Conservation (phyloP, 2,113 vertebrate genomes). For the Chlorocebus sabaeus region DNA sequence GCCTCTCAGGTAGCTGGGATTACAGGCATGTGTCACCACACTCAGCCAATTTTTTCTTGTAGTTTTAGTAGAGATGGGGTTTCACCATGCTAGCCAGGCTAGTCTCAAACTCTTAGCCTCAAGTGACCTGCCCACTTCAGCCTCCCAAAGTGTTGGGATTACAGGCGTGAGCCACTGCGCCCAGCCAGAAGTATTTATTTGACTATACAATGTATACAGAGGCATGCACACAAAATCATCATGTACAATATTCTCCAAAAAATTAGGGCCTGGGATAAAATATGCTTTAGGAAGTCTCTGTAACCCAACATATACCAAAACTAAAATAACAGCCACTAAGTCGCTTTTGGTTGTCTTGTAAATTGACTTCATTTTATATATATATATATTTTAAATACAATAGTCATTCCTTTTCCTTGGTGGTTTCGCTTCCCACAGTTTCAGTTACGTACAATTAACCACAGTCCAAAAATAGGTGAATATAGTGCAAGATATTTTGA, state of each 20-base stretch:
- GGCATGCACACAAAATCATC: constrained; percentile 11
- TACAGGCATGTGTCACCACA: too few relatives aligned
- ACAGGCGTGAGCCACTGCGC: too few relatives aligned
- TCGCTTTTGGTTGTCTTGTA: neutral
- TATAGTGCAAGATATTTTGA: neutral
- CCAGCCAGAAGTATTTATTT: constrained; percentile 44
- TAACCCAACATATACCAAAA: neutral
- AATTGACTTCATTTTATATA: neutral
- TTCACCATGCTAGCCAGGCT: too few relatives aligned
- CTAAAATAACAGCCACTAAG: constrained; percentile 8
- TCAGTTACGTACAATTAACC: neutral
- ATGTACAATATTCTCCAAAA: neutral
- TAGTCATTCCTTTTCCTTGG: neutral
- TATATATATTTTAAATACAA: neutral
- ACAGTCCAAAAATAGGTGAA: neutral
- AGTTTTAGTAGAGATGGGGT: too few relatives aligned
- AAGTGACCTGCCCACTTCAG: too few relatives aligned
- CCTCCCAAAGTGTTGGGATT: too few relatives aligned
- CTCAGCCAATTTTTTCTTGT: too few relatives aligned
- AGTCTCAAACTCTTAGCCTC: too few relatives aligned
- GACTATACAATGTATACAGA: constrained; percentile 52
- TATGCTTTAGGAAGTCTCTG: neutral
- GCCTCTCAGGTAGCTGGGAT: too few relatives aligned
- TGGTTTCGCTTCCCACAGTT: neutral
- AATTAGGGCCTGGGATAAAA: constrained; percentile 46